These are phyloP conservation scores for Sogatella furcifera DNA, from an alignment of 1,140 invertebrate genomes.

Conservation along the genomic window DNA sequence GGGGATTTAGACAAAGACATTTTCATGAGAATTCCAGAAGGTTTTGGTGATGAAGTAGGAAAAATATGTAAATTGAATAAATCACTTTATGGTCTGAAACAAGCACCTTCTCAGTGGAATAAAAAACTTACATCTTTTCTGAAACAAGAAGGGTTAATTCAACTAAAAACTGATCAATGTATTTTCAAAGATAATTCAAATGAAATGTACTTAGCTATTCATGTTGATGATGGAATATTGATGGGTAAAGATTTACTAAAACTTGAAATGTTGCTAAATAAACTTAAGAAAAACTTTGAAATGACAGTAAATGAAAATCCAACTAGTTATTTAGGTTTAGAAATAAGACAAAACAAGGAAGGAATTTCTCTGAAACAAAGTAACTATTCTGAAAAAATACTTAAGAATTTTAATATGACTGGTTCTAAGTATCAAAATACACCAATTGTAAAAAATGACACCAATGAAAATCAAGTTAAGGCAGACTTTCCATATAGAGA, in stretches of 20 bases:
- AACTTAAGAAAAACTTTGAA: slow-evolving; percentile 19
- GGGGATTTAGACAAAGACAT: background rate
- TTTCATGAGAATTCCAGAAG: slow-evolving; percentile 5
- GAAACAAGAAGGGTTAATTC: slow-evolving; percentile 18
- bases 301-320: slow-evolving; percentile 13
- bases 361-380: slow-evolving; percentile 21
- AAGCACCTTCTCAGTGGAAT: slow-evolving; percentile 27
- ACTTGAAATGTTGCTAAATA: background rate
- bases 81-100: slow-evolving; percentile 24
- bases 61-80: slow-evolving; percentile 19
- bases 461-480: no score
- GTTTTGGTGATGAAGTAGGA: background rate
- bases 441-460: no score
- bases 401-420: slow-evolving; percentile 24
- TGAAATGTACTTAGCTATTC: no score
- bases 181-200: slow-evolving; percentile 13
- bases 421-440: background rate
- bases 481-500: no score
- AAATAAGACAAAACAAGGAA: slow-evolving; percentile 22
- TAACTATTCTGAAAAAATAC: slow-evolving; percentile 20
- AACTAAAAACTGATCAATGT: slow-evolving; percentile 19
- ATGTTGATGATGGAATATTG: no score
- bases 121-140: slow-evolving; percentile 26
- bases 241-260: no score
- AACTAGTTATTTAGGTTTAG: slow-evolving; percentile 26